Base-by-base conservation (phyloP, 2,797 vertebrate species). In the Propithecus deckenii region DNA sequence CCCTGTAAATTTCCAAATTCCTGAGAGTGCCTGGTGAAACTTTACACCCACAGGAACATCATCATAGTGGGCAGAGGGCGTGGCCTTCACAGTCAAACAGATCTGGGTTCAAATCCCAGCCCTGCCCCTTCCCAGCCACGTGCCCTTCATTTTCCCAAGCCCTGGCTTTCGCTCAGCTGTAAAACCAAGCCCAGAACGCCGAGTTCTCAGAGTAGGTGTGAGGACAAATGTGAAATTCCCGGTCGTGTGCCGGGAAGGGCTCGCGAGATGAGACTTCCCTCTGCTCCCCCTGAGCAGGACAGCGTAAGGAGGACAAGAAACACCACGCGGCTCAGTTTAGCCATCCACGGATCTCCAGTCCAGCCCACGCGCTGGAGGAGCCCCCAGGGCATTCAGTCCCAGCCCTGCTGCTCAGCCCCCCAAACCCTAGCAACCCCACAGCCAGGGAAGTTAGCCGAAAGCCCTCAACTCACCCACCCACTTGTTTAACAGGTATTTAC, bases 101-200 rank as follows among this genome's bases (percentile, higher is more conserved):
- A 15, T 43, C 12, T 6, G 50, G 30, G 48, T 25, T 89, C 67
- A 17, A 38, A 81, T 25, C 78, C 59, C 72, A 81, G 28, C 57
- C 17, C 52, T 35, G 72, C 35, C 15, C 0, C 67, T 7, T 18
- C 1, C 43, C 10, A 46, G 11, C 5, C 11, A 1, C 0, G 1
- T n/a, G 74, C 10, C n/a, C 32, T 38, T 87, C 4, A 25, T 3
- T 63, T 8, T 57, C 4, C 57, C 10, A 35, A 35, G 35, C 76
- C 86, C 79, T 5, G 0, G 81, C 41, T 46, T 46, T 87, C 35
- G 55, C 71, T 25, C 32, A 0, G 25, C 18, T 32, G 12, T 41
- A 35, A n/a, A 20, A 71, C 0, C 22, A 1, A 46, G 20, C 55
- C 7, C 0, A 7, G 3, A 10, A 22, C 0, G 1, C 28, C 57